A percentile compares a stretch with the other conserved stretches of the same genome.
phyloP scores from a whole-genome alignment of 2,113 vertebrate genomes.

The Pelodiscus sinensis region DNA sequence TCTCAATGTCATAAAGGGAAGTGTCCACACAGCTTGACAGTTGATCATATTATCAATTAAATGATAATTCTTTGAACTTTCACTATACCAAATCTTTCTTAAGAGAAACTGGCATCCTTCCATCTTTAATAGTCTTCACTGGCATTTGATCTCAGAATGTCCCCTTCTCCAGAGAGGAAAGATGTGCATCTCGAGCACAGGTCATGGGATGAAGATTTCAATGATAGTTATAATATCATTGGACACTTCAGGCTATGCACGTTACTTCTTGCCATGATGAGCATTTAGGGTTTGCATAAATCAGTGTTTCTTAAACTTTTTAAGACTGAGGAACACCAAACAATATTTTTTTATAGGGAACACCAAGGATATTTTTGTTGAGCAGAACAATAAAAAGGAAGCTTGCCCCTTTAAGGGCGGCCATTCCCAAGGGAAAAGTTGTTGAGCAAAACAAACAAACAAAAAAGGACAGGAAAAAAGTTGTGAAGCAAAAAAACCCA shows the following conservation, averaged over 20 bases:
- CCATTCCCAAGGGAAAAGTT: too few species aligned
- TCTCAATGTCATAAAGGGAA: background rate
- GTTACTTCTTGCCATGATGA: background rate
- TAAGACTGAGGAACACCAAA: too few species aligned
- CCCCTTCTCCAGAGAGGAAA: background rate
- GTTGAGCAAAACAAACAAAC: too few species aligned
- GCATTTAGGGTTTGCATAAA: background rate
- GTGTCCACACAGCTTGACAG: background rate
- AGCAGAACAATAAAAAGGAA: too few species aligned
- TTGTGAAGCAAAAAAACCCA: too few species aligned
- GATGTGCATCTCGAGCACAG: background rate
- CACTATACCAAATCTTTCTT: background rate
- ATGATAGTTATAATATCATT: background rate
- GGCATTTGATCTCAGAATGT: background rate
- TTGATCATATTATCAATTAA: background rate
- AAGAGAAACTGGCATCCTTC: background rate
- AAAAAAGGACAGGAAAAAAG: too few species aligned
- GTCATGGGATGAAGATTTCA: background rate
- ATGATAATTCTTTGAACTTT: background rate
- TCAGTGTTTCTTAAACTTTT: too few species aligned
- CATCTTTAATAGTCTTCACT: background rate
- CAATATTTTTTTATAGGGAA: too few species aligned
- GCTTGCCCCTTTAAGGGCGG: too few species aligned
- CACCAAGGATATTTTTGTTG: too few species aligned
- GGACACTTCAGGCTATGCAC: background rate